These are phyloP conservation scores for Nesidiocoris tenuis DNA, from an alignment of 2,888 invertebrate genomes.

Conservation along the genomic window DNA sequence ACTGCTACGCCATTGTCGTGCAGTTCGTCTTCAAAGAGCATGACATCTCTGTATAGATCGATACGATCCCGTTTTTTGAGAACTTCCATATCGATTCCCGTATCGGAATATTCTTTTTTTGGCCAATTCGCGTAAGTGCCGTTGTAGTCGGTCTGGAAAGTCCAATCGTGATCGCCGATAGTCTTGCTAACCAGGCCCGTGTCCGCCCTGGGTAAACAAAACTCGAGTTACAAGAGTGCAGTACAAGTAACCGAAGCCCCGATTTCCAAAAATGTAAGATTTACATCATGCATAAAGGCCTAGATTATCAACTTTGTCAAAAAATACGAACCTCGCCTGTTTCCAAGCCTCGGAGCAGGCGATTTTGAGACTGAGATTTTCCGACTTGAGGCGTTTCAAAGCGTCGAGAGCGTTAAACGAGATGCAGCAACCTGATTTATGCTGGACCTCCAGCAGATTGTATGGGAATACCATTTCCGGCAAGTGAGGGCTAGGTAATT, in stretches of 20 bases:
- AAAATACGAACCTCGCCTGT: constrained; percentile 77
- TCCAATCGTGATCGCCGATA: constrained; percentile 94
- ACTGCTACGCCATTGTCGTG: constrained; percentile 96
- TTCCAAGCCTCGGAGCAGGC: constrained; percentile 90
- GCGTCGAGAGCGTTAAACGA: constrained; percentile 91
- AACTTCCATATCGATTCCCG: constrained; percentile 83
- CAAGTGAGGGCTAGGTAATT: constrained; percentile 80
- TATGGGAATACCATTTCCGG: constrained; percentile 99
- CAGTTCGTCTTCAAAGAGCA: constrained; percentile 95
- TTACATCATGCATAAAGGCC: background rate
- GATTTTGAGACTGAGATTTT: constrained; percentile 74
- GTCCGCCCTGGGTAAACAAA: constrained; percentile 65
- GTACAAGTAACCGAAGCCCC: no score
- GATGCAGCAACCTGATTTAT: constrained; percentile 68
- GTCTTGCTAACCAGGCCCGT: constrained; percentile 65
- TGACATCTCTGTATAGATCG: constrained; percentile 88
- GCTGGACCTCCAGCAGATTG: constrained; percentile 72
- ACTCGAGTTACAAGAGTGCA: no score
- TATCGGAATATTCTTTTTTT: constrained; percentile 61
- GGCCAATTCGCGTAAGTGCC: constrained; percentile 71
- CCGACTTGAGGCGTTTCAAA: constrained; percentile 73
- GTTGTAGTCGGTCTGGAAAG: constrained; percentile 88
- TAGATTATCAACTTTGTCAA: no score
- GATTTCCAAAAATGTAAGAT: no score
- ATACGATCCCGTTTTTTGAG: constrained; percentile 88